Percentiles rank a stretch among this genome's conserved stretches.
Conservation (phyloP, 2,797 vertebrate genomes). For the Xenentodon cancila region DNA sequence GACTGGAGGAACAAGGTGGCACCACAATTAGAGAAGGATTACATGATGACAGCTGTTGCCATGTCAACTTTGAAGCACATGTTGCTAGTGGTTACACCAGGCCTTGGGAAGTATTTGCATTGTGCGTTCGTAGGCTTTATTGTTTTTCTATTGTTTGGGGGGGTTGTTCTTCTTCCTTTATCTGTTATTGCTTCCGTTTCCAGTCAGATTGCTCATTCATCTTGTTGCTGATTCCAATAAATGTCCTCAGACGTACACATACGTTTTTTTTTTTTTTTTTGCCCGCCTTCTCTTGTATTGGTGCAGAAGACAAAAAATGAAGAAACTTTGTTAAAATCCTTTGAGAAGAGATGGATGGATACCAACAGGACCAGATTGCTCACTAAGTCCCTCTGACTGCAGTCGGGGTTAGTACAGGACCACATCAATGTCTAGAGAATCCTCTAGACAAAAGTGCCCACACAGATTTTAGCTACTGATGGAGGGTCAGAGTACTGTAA, state of each 20-base stretch:
- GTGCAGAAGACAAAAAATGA: neutral
- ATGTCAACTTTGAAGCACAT: conserved; percentile 37
- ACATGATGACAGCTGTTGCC: conserved; percentile 27
- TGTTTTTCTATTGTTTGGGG: too few relatives aligned
- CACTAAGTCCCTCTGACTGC: conserved; percentile 28
- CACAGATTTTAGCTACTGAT: conserved; percentile 31
- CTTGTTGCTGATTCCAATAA: conserved; percentile 5
- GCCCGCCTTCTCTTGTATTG: neutral
- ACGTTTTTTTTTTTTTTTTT: too few relatives aligned
- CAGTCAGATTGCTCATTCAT: neutral
- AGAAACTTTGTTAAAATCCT: conserved; percentile 6
- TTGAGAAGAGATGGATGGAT: conserved; percentile 7
- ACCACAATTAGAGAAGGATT: conserved; percentile 33
- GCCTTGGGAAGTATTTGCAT: neutral
- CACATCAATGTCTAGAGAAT: conserved; percentile 15
- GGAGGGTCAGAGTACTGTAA: conserved; percentile 10
- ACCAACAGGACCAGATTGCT: conserved; percentile 23
- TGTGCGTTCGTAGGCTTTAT: neutral
- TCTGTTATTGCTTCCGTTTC: conserved; percentile 15
- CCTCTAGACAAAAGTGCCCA: conserved; percentile 18
- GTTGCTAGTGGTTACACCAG: conserved; percentile 27
- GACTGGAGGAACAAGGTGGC: conserved; percentile 36
- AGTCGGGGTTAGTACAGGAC: conserved; percentile 19
- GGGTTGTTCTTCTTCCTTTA: conserved; percentile 4
- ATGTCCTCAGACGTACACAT: neutral